These are phyloP conservation scores for Aviceda subcristata DNA, from an alignment of 2,113 vertebrate genomes.

Conservation along the genomic window DNA sequence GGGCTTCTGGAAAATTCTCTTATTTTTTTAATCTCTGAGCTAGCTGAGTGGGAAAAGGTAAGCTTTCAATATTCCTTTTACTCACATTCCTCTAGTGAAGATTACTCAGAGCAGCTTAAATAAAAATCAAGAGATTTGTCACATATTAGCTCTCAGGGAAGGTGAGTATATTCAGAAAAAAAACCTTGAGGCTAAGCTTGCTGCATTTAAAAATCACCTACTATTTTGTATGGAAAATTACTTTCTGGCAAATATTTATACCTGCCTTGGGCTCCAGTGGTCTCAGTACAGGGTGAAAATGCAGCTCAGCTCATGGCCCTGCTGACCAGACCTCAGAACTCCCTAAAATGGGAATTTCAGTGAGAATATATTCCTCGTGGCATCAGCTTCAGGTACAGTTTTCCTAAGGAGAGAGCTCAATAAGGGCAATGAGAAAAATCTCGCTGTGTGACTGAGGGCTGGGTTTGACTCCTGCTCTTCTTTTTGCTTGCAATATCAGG, in stretches of 20 bases:
- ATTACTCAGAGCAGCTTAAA: slow-evolving; percentile 54
- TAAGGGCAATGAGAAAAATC: neutral
- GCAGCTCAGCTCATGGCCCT: neutral
- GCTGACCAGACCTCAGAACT: neutral
- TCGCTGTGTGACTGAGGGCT: neutral
- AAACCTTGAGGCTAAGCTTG: neutral
- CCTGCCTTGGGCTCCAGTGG: neutral
- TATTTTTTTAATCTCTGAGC: neutral
- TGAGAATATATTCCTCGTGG: neutral
- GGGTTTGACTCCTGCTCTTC: neutral
- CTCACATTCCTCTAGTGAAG: neutral
- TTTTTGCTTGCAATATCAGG: neutral
- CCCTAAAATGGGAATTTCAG: neutral
- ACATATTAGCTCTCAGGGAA: neutral
- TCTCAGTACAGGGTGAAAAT: neutral
- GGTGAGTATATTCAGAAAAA: neutral
- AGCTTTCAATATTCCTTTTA: neutral
- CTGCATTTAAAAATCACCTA: neutral
- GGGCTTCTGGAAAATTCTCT: neutral
- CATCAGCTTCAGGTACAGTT: neutral
- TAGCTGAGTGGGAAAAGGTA: slow-evolving; percentile 1
- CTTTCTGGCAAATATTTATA: neutral
- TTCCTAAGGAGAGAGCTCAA: neutral
- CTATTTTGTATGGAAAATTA: neutral
- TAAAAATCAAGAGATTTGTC: slow-evolving; percentile 41